Evolutionary conservation across 2,888 invertebrate species (phyloP).

Genomic region (Balanococcus diminutus): DNA sequence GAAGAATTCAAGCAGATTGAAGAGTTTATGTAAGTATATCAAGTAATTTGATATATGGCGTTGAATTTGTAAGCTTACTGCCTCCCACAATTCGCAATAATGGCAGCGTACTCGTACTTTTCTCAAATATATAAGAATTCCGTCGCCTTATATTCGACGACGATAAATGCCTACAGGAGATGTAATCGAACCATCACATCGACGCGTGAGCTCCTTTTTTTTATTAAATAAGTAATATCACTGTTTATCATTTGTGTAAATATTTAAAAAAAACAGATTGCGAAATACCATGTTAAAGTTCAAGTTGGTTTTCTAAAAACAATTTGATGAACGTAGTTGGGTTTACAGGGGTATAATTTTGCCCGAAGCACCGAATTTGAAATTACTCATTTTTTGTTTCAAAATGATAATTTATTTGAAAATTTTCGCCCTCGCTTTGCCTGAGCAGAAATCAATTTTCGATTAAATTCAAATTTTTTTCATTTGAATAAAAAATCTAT

Average conservation of each 20-base stretch:
- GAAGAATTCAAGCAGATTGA: neutral
- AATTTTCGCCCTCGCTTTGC: no score
- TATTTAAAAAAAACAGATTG: no score
- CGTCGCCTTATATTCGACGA: neutral
- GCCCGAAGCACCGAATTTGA: no score
- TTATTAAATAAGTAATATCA: neutral
- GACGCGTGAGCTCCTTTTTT: neutral
- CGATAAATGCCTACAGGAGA: neutral
- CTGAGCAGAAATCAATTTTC: no score
- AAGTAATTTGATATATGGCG: neutral
- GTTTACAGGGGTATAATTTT: no score
- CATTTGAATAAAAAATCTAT: no score
- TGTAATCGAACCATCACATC: neutral
- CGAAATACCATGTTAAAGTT: no score
- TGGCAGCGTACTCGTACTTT: neutral
- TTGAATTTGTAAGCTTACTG: neutral
- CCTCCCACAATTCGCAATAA: neutral
- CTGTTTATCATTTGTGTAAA: neutral
- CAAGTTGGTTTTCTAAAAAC: no score
- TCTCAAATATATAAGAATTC: neutral
- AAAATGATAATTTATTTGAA: no score
- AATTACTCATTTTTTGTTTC: no score
- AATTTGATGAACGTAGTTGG: no score
- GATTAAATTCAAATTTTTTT: no score
- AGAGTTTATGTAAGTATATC: neutral